These are phyloP conservation scores for Panzeria rudis DNA, from an alignment of 2,888 invertebrate species.

Conservation along the genomic window DNA sequence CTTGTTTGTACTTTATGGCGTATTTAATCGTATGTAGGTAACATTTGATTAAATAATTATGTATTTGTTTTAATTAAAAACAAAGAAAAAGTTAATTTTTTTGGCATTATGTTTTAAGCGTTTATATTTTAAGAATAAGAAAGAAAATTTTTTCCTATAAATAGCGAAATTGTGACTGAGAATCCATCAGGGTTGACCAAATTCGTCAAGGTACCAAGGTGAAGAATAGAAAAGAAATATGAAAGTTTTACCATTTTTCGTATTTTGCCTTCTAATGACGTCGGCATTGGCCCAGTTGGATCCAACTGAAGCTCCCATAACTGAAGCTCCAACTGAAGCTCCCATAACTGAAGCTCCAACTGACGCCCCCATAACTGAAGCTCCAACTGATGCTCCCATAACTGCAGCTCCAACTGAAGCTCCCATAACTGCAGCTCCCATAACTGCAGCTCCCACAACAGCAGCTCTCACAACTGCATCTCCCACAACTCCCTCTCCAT, in stretches of 20 bases:
- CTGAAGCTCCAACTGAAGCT: not conserved
- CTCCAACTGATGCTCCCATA: not conserved
- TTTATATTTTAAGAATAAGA: not conserved
- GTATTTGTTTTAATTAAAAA: not conserved
- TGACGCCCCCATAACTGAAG: not conserved
- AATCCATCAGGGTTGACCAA: not conserved
- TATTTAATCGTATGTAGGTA: constrained; percentile 1
- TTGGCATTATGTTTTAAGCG: not conserved
- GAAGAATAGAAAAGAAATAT: not conserved
- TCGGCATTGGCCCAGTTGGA: not conserved
- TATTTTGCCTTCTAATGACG: not conserved
- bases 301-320: not conserved
- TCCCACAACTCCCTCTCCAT: no score
- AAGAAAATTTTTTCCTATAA: not conserved
- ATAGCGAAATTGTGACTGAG: not conserved
- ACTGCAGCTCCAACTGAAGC: no score
- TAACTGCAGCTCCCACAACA: not conserved
- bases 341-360: not conserved
- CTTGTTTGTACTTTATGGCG: not conserved
- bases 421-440: no score
- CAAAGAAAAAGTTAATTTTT: not conserved
- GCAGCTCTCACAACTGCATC: not conserved
- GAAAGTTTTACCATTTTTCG: not conserved
- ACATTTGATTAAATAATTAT: not conserved
- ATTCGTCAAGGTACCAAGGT: not conserved